Conservation (phyloP, 2,888 invertebrate species). For the Neoscelio sp. region DNA sequence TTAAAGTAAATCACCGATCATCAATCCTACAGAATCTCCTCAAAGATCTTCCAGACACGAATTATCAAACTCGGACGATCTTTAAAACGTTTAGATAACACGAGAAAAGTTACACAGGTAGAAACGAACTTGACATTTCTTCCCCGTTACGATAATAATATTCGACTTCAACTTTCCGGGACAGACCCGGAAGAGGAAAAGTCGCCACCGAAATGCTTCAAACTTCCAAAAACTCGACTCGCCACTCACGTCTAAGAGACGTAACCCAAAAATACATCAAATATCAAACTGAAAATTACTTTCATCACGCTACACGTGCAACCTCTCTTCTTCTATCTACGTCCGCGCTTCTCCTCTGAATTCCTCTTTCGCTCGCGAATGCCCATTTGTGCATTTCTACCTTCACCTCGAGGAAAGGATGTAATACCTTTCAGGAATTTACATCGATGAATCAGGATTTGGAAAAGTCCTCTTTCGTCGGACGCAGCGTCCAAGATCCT, state of each 20-base stretch:
- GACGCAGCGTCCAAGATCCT: not conserved
- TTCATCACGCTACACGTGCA: too few species aligned
- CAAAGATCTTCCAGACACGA: not conserved
- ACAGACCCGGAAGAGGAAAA: too few species aligned
- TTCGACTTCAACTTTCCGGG: conserved; percentile 2
- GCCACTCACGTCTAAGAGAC: too few species aligned
- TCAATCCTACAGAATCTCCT: not conserved
- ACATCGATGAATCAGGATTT: not conserved
- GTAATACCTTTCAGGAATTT: not conserved
- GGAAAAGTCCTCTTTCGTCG: not conserved
- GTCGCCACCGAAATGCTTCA: not conserved
- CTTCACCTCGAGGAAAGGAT: too few species aligned
- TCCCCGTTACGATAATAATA: conserved; percentile 6
- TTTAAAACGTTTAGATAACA: conserved; percentile 18
- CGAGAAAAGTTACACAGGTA: conserved; percentile 28
- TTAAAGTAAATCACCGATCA: too few species aligned
- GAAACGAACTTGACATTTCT: conserved; percentile 46
- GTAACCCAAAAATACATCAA: too few species aligned
- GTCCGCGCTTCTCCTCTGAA: too few species aligned
- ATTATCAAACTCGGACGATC: conserved; percentile 20
- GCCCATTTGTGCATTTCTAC: too few species aligned
- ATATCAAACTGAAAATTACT: too few species aligned
- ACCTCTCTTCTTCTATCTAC: too few species aligned
- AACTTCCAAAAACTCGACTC: too few species aligned
- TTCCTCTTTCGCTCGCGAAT: too few species aligned